Evolutionary conservation across 2,888 invertebrate species (phyloP), one percentile per base, ranked within the genome.

Genomic region (Ophioninae sp.): DNA sequence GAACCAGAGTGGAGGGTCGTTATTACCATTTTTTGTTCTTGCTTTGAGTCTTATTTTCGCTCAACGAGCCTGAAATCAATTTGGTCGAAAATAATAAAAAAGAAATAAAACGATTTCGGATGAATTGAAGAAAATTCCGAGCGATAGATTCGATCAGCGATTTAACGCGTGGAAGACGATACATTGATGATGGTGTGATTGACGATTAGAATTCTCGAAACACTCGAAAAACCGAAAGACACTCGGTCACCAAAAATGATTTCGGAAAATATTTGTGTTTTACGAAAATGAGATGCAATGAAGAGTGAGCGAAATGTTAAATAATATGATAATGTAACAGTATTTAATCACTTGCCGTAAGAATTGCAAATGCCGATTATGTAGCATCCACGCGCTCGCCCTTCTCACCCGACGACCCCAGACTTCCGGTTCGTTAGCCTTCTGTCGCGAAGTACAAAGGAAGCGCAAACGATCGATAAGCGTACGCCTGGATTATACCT

Each of bases 341-440:
- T 50, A 13, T 50, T 50, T 13, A 17, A 17, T 17, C 13, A 17
- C 17, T 50, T 13, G 17, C 50, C 0, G 17, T 50, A 50, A 6
- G 50, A 50, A 50, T 50, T 50, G 50, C 50, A 50, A 50, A 50
- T 50, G 50, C 2, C 13, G 50, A 50, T 50, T 50, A 50, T 50
- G 50, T 50, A 50, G 50, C 17, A 50, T n/a, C 17, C n/a, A 13
- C 50, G 13, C 50, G 50, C 50, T 50, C 50, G 50, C 50, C 17
- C 10, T 10, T 69, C 20, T 21, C 44, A 50, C 56, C 69, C 70
- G 74, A 64, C 61, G 44, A 79, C 59, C 59, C 44, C n/a, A 10
- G 57, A 61, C 50, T 72, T 79, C 70, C 72, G 75, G 65, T 76
- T 62, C 21, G 41, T n/a, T 62, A 10, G 23, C 13, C 7, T 44